Evolutionary conservation across 1,140 invertebrate genomes (phyloP).

Genomic region (Drosophila azteca): DNA sequence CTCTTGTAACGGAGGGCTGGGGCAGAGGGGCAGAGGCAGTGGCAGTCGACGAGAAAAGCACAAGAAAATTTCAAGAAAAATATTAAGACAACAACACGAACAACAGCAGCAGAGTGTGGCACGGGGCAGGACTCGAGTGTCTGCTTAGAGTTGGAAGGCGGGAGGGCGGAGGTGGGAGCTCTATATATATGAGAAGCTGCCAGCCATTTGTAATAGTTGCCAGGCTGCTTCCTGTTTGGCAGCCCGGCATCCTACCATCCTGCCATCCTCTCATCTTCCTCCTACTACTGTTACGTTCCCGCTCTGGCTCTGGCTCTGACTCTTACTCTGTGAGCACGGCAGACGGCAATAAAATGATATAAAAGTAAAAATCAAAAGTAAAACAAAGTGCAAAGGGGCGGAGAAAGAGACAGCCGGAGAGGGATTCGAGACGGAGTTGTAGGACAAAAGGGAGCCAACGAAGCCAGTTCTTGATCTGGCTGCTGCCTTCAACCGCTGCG

Average conservation of each 20-base stretch:
- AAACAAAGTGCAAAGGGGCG: constrained; percentile 62
- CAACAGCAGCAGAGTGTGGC: constrained; percentile 2
- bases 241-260: constrained; percentile 43
- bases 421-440: background rate
- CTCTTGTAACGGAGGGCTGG: constrained; percentile 58
- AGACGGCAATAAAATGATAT: constrained; percentile 69
- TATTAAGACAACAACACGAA: constrained; percentile 76
- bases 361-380: constrained; percentile 75
- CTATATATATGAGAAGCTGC: constrained; percentile 21
- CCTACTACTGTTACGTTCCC: background rate
- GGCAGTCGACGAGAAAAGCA: constrained; percentile 66
- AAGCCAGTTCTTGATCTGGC: constrained; percentile 36
- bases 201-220: constrained; percentile 79
- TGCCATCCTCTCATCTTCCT: constrained; percentile 19
- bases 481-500: constrained; percentile 47
- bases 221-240: constrained; percentile 49
- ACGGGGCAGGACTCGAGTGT: constrained; percentile 51
- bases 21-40: background rate
- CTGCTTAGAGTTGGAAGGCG: constrained; percentile 33
- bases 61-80: constrained; percentile 81
- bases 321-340: constrained; percentile 4
- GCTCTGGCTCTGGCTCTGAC: background rate
- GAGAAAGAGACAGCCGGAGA: background rate
- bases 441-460: constrained; percentile 13
- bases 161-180: background rate